These are phyloP conservation scores for Calliopum simillimum DNA, from an alignment of 2,888 invertebrate species.

Conservation along the genomic window DNA sequence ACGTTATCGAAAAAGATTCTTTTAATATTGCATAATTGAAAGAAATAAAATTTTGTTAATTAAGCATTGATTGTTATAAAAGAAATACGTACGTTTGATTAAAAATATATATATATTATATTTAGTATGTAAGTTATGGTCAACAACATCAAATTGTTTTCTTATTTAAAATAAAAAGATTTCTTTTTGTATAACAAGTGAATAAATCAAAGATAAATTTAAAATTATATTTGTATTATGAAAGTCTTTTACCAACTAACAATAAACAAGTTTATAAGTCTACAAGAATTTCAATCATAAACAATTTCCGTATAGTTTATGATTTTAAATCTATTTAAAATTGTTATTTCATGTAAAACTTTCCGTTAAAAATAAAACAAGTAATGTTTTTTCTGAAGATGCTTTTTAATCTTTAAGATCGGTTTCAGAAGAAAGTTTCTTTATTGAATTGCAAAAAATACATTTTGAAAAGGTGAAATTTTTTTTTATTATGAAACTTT, in stretches of 20 bases:
- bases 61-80: slow-evolving; percentile 28
- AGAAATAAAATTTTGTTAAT: slow-evolving; percentile 21
- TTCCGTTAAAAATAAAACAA: too few relatives aligned
- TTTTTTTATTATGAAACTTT: background rate
- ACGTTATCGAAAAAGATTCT: background rate
- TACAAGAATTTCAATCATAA: too few relatives aligned
- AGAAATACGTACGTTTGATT: slow-evolving; percentile 10
- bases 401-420: too few relatives aligned
- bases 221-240: slow-evolving; percentile 19
- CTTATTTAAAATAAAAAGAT: slow-evolving; percentile 7
- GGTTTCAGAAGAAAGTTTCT: too few relatives aligned
- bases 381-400: too few relatives aligned
- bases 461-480: too few relatives aligned
- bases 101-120: slow-evolving; percentile 16
- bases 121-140: slow-evolving; percentile 19
- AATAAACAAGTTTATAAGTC: too few relatives aligned
- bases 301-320: too few relatives aligned
- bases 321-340: too few relatives aligned
- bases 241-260: background rate
- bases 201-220: slow-evolving; percentile 28
- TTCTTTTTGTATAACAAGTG: slow-evolving; percentile 20
- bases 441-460: too few relatives aligned
- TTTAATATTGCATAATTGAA: background rate
- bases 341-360: too few relatives aligned
- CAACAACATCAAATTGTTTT: slow-evolving; percentile 15